phyloP scores from a whole-genome alignment of 2,797 vertebrate species.

The Falco naumanni region DNA sequence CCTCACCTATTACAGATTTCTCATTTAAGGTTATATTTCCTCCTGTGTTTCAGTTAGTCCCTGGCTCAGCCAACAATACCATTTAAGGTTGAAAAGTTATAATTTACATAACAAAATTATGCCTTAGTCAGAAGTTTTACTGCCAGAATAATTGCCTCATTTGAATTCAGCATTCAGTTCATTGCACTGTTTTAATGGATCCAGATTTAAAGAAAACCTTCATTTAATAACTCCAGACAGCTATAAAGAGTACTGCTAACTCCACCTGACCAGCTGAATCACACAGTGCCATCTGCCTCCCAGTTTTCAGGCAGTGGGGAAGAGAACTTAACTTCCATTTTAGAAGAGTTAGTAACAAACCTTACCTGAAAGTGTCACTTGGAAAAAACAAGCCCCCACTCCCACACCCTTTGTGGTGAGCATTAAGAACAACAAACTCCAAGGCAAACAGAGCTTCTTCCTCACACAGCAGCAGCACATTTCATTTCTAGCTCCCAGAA shows the following conservation, averaged over 20 bases:
- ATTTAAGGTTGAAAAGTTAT: conserved; percentile 57
- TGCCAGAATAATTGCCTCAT: conserved; percentile 57
- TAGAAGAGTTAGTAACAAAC: not conserved
- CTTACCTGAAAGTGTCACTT: not conserved
- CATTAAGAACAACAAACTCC: not conserved
- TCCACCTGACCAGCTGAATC: not conserved
- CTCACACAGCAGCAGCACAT: not conserved
- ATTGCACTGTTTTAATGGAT: conserved; percentile 9
- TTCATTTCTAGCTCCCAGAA: conserved; percentile 13
- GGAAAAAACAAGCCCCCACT: not conserved
- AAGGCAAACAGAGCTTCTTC: not conserved
- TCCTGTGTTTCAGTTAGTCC: conserved; percentile 22
- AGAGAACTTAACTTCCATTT: not conserved
- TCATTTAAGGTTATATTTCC: conserved; percentile 36
- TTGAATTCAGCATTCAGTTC: conserved; percentile 47
- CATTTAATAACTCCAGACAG: not conserved
- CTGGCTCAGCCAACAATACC: conserved; percentile 20
- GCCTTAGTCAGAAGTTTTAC: conserved; percentile 61
- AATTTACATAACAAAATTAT: conserved; percentile 62
- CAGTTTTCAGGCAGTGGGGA: not conserved
- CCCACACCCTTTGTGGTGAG: not conserved
- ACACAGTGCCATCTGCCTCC: not conserved
- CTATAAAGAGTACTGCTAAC: not conserved
- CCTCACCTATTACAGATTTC: conserved; percentile 34
- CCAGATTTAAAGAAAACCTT: conserved; percentile 9